Conservation (phyloP, 2,113 vertebrate species). For the Bostrychus sinensis region DNA sequence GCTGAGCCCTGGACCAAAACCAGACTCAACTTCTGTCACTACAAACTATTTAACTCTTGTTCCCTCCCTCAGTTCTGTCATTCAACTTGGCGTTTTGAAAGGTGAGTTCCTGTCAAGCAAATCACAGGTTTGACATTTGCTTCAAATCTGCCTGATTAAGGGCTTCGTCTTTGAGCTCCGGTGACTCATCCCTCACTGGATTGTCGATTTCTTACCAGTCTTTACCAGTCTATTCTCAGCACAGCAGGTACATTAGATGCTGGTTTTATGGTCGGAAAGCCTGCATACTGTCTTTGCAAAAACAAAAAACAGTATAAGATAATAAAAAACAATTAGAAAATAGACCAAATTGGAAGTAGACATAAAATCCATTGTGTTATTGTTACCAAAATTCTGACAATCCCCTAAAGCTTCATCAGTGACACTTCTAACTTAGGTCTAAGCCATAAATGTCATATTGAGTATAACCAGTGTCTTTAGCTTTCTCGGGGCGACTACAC, state of each 20-base stretch:
- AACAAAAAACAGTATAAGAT: too few relatives aligned
- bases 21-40: slow-evolving; percentile 30
- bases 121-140: slow-evolving; percentile 36
- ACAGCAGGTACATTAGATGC: background rate
- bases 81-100: slow-evolving; percentile 31
- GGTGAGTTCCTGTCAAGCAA: slow-evolving; percentile 28
- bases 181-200: slow-evolving; percentile 35
- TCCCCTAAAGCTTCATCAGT: slow-evolving; percentile 39
- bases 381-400: slow-evolving; percentile 31
- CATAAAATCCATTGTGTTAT: too few relatives aligned
- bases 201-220: background rate
- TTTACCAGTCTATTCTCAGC: background rate
- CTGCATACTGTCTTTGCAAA: too few relatives aligned
- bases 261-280: too few relatives aligned
- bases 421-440: slow-evolving; percentile 37
- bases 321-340: too few relatives aligned
- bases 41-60: slow-evolving; percentile 20
- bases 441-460: slow-evolving; percentile 26
- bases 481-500: slow-evolving; percentile 51
- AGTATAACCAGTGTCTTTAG: slow-evolving; percentile 42
- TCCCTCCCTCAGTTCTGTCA: slow-evolving; percentile 17
- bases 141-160: slow-evolving; percentile 36
- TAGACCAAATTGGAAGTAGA: too few relatives aligned
- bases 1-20: background rate
- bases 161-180: slow-evolving; percentile 5